Evolutionary conservation across 2,888 invertebrate species (phyloP), one percentile per base, ranked within the genome.

Genomic region (Agonopterix subpropinquella): DNA sequence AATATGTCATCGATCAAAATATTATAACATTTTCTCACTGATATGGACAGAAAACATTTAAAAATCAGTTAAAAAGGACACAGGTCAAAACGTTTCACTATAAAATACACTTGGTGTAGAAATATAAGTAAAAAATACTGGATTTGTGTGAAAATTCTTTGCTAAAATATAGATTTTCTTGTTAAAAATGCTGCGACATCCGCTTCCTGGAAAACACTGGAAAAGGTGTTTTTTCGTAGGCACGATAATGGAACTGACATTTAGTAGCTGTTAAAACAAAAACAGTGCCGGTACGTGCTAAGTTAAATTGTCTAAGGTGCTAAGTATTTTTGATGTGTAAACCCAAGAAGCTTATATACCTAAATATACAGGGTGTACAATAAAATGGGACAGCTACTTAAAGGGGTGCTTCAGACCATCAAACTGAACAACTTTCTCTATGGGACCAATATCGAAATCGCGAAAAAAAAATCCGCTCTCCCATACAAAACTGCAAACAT

Each of bases 61-160:
- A 50, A 51, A 53, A 51, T 28, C 3, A 18, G 39, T 39, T 11
- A 47, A 62, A 48, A 49, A 46, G 53, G 54, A 47, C 54, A 64
- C 61, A 57, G 54, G 47, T 49, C 52, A 53, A 54, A 56, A 53
- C 52, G 58, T 44, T 55, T 59, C 49, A 53, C 56, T 70, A 60
- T 59, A 70, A 72, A 70, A 65, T 64, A 63, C 50, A 55, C n/a
- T 50, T 48, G 53, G 49, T 54, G 50, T 65, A 61, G 61, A 66
- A 72, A 69, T 65, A 51, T 35, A 43, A 36, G 62, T 61, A 71
- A 69, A 48, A 73, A 73, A 69, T 65, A 61, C 54, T 48, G 47
- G 54, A 52, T 59, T 61, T 54, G 37, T 52, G 53, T 57, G 58
- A 58, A 62, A 63, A 58, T 53, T 59, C 54, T 55, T 54, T 51